Percentiles rank a stretch among this genome's conserved stretches.
These are phyloP conservation scores for Glossosoma conforme DNA, from an alignment of 1,140 invertebrate species.

Conservation along the genomic window DNA sequence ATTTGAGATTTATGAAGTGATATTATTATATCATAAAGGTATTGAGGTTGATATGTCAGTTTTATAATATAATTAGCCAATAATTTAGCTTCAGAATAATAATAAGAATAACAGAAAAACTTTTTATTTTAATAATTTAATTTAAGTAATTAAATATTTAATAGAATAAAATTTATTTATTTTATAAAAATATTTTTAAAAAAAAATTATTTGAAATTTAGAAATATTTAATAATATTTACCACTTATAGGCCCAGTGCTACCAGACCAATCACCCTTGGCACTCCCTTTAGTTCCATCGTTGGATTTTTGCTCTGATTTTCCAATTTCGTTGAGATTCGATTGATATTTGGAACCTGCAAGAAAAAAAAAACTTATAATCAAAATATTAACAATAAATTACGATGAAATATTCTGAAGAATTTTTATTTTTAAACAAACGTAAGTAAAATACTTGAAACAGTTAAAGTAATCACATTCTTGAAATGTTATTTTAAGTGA, in stretches of 20 bases:
- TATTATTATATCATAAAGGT: no score
- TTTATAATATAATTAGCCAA: no score
- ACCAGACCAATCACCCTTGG: constrained; percentile 24
- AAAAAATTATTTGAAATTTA: no score
- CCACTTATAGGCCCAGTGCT: constrained; percentile 17
- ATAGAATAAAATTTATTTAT: no score
- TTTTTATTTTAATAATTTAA: no score
- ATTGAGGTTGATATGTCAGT: no score
- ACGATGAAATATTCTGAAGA: neutral
- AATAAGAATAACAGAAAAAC: no score
- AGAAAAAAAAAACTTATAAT: neutral
- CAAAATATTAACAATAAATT: neutral
- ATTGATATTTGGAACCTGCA: constrained; percentile 60
- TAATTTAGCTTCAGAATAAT: no score
- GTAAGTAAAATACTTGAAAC: neutral
- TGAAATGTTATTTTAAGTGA: neutral
- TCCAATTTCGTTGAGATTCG: constrained; percentile 64
- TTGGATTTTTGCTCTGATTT: constrained; percentile 65
- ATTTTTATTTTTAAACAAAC: neutral
- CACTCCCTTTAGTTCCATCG: constrained; percentile 26
- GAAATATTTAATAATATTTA: constrained; percentile 15
- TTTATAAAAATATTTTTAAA: no score
- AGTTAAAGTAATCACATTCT: neutral
- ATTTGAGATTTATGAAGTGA: no score
- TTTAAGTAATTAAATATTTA: no score